Base-by-base conservation (phyloP, 2,888 invertebrate genomes). In the Erannis defoliaria region DNA sequence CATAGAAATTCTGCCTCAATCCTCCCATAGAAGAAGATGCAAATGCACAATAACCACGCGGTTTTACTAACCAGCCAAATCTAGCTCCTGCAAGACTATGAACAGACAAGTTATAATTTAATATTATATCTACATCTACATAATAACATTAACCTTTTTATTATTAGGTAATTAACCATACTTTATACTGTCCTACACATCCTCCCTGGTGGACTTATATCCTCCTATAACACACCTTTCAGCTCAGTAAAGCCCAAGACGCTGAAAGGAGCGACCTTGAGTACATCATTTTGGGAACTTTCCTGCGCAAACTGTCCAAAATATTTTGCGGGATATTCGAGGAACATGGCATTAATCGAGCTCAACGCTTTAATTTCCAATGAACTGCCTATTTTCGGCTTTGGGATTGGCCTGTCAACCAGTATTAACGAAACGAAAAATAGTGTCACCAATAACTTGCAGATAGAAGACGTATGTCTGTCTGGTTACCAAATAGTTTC, bases 261-360 rank as follows among this genome's bases (percentile, higher is more conserved):
- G 35, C 29, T 45, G 42, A 26, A 29, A 37, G 29, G 50, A 51
- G 19, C 37, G 51, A 16, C 51, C 45, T 46, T 46, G 51, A 51
- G 38, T 31, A 29, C 29, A 35, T 57, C 9, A 38, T 58, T 51
- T 51, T 12, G 6, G 42, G 23, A 21, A 49, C 51, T 40, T 38
- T 33, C 40, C 31, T 16, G 21, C 45, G 37, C 19, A 29, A 51
- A 50, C 45, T 38, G 14, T 16, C 21, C 37, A 21, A 37, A 43
- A 45, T 29, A 29, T 37, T 58, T 37, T 14, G 29, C 31, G 38
- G 38, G 16, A 23, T 18, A 50, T 50, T 43, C 50, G 9, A 1
- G 18, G 18, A 49, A 50, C n/a, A 57, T 26, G n/a, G 29, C 51
- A 50, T 51, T 50, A 45, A 51, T 35, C 35, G 50, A 43, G 42